Evolutionary conservation across 2,113 vertebrate genomes (phyloP), one percentile per base, ranked within the genome.

Genomic region (Paracanthobrama guichenoti): DNA sequence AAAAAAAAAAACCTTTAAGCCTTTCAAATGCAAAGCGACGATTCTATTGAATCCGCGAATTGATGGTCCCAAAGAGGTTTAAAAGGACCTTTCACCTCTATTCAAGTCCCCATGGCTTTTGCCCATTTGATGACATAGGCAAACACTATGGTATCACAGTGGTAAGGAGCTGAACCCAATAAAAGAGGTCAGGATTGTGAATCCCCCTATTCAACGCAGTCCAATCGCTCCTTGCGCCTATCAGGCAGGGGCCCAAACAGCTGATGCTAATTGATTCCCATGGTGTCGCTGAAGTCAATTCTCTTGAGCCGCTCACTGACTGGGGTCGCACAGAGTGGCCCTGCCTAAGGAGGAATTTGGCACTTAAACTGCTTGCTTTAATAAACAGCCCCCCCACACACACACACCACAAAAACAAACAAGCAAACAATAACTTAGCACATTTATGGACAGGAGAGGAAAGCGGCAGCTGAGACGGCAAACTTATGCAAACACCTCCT

Each of bases 31-130:
- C 94, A 97, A 97, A 98, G 93, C 88, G 89, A 86, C 84, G 88
- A 83, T 92, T 94, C 94, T 94, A 93, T 90, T 92, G 94, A 94
- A 94, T 93, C 90, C 89, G 91, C 92, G 93, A 96, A 97, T 96
- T 97, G 97, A 97, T 95, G 95, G 95, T 91, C 92, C 95, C 94
- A 97, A 97, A 96, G 96, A 96, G 96, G 93, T 94, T 96, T 96
- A 94, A 96, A n/a, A 96, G 93, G 88, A 93, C 94, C 92, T 94
- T 95, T 96, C 93, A 93, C 94, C 91, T 95, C 96, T 96, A 96
- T 97, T 97, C 95, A 98, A 86, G 86, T 87, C 88, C 24, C 89
- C 87, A 39, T 85, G 92, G 77, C 95, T 94, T 95, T 95, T 96
- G 93, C 94, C 95, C 90, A 93, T 94, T 95, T 95, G 95, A 94